These are phyloP conservation scores for Heterochromis multidens DNA, from an alignment of 2,113 vertebrate species.

Conservation along the genomic window DNA sequence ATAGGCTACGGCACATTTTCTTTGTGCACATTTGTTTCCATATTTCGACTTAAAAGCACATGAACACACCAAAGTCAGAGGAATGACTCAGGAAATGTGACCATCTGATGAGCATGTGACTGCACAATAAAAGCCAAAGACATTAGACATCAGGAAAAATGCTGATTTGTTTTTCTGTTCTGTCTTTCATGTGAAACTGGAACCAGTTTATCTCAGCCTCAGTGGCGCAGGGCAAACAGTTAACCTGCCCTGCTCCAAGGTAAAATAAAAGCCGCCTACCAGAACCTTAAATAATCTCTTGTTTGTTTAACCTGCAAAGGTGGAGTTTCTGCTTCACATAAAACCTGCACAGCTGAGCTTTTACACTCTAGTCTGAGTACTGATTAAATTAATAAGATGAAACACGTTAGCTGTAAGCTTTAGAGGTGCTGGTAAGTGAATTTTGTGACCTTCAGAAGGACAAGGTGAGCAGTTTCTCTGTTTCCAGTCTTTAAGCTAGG, in stretches of 20 bases:
- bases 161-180: background rate
- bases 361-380: background rate
- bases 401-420: background rate
- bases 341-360: too few species aligned
- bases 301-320: background rate
- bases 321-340: too few species aligned
- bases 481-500: background rate
- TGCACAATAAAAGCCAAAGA: background rate
- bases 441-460: background rate
- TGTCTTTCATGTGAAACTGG: background rate
- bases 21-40: background rate
- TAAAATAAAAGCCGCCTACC: background rate
- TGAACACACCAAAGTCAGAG: too few species aligned
- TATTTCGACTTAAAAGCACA: too few species aligned
- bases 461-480: background rate
- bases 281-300: background rate
- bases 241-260: background rate
- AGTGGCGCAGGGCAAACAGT: background rate
- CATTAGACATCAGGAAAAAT: background rate
- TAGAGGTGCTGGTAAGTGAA: fast-evolving
- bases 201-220: background rate
- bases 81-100: background rate
- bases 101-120: background rate
- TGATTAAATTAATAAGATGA: background rate
- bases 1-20: background rate